Conservation (phyloP, 1,140 invertebrate genomes). For the Aphelenchoides avenae region DNA sequence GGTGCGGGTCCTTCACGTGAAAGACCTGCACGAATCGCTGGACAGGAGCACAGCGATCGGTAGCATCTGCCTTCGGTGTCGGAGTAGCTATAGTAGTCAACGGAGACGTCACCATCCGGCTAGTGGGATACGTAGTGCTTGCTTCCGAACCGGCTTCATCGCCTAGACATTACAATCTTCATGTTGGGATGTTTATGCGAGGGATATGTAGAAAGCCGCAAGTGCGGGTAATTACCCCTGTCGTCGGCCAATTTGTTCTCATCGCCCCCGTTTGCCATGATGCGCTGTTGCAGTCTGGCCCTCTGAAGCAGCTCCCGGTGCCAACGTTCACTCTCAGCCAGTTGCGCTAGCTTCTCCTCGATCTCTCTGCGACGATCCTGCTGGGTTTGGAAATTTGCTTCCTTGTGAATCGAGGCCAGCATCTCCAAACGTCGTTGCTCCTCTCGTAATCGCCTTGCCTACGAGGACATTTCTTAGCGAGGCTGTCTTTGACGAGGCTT, state of each 20-base stretch:
- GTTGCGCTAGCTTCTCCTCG: background rate
- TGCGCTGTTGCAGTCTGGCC: background rate
- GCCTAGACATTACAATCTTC: background rate
- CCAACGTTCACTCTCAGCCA: background rate
- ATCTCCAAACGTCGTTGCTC: too few relatives aligned
- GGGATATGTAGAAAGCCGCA: background rate
- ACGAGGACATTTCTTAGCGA: too few relatives aligned
- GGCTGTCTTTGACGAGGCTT: too few relatives aligned
- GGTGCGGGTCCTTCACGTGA: background rate
- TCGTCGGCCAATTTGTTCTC: background rate
- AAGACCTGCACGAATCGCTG: background rate
- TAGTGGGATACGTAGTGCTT: too few relatives aligned
- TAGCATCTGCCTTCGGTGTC: background rate
- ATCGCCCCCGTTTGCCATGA: background rate
- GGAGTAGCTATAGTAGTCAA: background rate
- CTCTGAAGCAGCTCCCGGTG: background rate
- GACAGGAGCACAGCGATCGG: constrained; percentile 1
- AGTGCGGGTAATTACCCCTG: background rate
- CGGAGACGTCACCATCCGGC: background rate
- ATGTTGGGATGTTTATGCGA: background rate
- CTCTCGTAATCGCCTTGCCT: too few relatives aligned
- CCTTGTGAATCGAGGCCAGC: too few relatives aligned
- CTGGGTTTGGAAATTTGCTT: background rate
- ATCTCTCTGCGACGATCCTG: background rate
- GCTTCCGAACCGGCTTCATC: background rate